Evolutionary conservation across 1,140 invertebrate species (phyloP), one percentile per base, ranked within the genome.

Genomic region (Pseudoatta argentina): DNA sequence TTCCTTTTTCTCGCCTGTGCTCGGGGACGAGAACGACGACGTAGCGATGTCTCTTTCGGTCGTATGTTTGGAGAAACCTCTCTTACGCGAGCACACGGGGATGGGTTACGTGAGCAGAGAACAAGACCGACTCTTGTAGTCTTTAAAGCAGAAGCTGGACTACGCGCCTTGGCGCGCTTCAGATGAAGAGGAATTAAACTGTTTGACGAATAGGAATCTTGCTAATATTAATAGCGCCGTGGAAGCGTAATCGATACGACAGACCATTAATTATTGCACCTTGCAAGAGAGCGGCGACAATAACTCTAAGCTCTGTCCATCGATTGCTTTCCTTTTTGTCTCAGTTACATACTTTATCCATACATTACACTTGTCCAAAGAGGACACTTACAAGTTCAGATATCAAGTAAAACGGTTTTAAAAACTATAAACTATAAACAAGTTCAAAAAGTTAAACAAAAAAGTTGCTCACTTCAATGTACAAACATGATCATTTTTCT

Each of bases 101-200:
- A 71, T 55, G n/a, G 67, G 55, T 73, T 82, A 82, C 79, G 79
- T 83, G 79, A 83, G 69, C 69, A 16, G 79, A 83, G 79, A 83
- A 24, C 79, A 61, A 24, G 79, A 34, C 53, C 51, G 27, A 21
- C 12, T 51, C 27, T 30, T 48, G n/a, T 66, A 66, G 61, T 69
- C 77, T 71, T 79, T 71, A 81, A 81, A 81, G 48, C 64, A 30
- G 51, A 81, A 81, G 77, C 61, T 48, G 75, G 21, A 24, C 27
- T 44, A 18, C 77, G 16, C 27, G 16, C 27, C 10, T 67, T 69
- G 24, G 10, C 10, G 61, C 44, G 12, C 61, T 48, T 48, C 27
- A 48, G 53, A 6, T 34, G 55, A 59, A 72, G 39, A 21, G 8
- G 57, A 75, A 48, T 75, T 75, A 30, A 61, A 61, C 55, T 48